These are phyloP conservation scores for Rhombomys opimus DNA, from an alignment of 2,113 vertebrate species.

Conservation along the genomic window DNA sequence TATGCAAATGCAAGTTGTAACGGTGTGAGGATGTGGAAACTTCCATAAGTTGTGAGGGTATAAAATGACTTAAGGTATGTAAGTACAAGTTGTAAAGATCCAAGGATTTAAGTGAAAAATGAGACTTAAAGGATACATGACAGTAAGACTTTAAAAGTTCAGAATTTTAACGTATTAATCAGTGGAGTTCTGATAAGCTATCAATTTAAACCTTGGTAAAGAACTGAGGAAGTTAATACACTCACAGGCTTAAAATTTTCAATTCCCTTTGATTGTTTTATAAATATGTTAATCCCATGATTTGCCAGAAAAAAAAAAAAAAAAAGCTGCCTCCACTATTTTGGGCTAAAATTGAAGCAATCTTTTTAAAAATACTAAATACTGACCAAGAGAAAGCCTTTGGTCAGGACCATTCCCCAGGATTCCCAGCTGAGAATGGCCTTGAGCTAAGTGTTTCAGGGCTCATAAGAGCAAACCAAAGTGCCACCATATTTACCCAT, in stretches of 20 bases:
- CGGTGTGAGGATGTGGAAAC: neutral
- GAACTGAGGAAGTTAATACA: neutral
- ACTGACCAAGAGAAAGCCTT: too few relatives aligned
- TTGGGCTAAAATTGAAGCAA: too few relatives aligned
- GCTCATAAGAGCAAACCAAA: too few relatives aligned
- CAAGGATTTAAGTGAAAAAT: neutral
- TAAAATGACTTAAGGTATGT: neutral
- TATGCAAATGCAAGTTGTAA: neutral
- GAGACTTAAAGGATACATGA: neutral
- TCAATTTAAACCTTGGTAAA: neutral
- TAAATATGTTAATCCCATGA: neutral
- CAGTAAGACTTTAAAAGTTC: neutral
- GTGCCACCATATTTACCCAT: too few relatives aligned
- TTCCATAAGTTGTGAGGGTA: neutral
- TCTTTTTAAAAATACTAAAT: too few relatives aligned
- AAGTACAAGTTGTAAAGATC: neutral
- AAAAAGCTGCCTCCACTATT: too few relatives aligned
- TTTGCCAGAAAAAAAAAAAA: too few relatives aligned
- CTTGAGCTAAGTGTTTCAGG: too few relatives aligned
- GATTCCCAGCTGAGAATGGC: too few relatives aligned
- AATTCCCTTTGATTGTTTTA: neutral
- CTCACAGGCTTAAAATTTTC: neutral
- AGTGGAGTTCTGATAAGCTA: neutral
- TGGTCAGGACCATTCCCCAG: too few relatives aligned
- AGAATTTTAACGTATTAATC: neutral